Evolutionary conservation across 2,797 vertebrate genomes (phyloP).

Genomic region (Limnodromus scolopaceus): DNA sequence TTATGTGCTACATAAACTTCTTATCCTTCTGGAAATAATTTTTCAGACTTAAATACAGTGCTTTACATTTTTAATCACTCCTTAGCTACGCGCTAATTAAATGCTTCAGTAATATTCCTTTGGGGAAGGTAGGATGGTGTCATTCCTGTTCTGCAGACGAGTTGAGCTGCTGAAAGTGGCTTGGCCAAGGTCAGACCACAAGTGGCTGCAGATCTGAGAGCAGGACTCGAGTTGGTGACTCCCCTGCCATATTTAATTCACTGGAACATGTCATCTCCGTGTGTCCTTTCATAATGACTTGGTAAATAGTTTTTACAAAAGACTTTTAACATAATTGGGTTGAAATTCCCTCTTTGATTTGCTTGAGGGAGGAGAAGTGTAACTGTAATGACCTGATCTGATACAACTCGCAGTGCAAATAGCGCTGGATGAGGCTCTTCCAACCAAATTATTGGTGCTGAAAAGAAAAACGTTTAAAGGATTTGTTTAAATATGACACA

Average conservation of each 20-base stretch:
- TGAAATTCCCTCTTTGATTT: background rate
- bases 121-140: background rate
- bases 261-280: background rate
- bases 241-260: background rate
- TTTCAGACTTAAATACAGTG: conserved; percentile 37
- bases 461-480: background rate
- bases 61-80: conserved; percentile 47
- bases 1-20: background rate
- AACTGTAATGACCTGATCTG: background rate
- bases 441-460: background rate
- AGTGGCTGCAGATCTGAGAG: background rate
- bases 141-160: background rate
- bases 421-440: background rate
- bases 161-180: background rate
- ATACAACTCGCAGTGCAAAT: background rate
- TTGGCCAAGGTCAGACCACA: background rate
- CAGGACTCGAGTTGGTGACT: background rate
- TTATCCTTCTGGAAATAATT: background rate
- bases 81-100: conserved; percentile 42
- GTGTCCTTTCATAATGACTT: background rate
- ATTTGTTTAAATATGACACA: background rate
- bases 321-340: background rate
- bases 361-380: background rate
- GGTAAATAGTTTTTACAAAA: background rate
- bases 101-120: background rate